phyloP scores from a whole-genome alignment of 2,888 invertebrate species.

The Pollenia griseotomentosa region DNA sequence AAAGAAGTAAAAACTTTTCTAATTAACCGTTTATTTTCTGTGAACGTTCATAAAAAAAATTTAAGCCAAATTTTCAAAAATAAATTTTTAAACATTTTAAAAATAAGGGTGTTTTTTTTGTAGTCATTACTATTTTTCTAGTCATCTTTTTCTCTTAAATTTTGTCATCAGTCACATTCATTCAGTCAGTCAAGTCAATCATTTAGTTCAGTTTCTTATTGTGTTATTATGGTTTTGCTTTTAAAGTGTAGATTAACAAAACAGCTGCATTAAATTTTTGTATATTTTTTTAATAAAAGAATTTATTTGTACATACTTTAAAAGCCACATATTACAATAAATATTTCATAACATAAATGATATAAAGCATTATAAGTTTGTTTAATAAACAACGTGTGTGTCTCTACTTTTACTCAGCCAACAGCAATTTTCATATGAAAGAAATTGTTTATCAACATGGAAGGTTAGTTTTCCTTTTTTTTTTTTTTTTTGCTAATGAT shows the following conservation, averaged over 20 bases:
- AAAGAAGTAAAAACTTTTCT: too few relatives aligned
- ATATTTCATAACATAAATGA: neutral
- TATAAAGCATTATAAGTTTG: neutral
- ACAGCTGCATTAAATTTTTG: constrained; percentile 42
- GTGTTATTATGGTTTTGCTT: constrained; percentile 27
- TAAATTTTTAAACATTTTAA: neutral
- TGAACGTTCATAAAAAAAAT: neutral
- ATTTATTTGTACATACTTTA: too few relatives aligned
- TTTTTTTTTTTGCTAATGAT: neutral
- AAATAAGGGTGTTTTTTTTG: constrained; percentile 57
- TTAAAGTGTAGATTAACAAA: constrained; percentile 41
- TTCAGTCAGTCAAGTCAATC: constrained; percentile 3
- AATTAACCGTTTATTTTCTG: too few relatives aligned
- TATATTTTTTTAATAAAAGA: too few relatives aligned
- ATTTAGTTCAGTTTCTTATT: constrained; percentile 40
- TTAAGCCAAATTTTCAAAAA: too few relatives aligned
- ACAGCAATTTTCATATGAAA: constrained; percentile 30
- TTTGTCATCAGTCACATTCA: constrained; percentile 8
- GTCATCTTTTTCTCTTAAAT: constrained; percentile 36
- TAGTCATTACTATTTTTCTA: constrained; percentile 33
- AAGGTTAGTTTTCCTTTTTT: constrained; percentile 60
- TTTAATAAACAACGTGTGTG: neutral
- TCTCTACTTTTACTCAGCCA: neutral
- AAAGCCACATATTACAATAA: neutral
- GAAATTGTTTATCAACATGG: constrained; percentile 57